Base-by-base conservation (phyloP, 1,140 invertebrate species). In the Drosophila baimaii region DNA sequence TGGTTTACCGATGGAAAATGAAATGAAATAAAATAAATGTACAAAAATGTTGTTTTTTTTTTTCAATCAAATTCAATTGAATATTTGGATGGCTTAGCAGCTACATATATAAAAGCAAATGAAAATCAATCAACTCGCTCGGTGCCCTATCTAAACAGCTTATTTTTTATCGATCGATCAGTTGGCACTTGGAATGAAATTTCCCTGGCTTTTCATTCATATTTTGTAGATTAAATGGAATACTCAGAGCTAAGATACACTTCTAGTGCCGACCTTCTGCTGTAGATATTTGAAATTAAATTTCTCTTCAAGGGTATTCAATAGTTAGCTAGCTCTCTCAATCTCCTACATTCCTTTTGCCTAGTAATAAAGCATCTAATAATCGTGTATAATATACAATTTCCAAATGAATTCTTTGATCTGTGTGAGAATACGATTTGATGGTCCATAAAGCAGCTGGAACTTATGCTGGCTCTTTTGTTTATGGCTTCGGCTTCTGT, bases 21-120 rank as follows among this genome's bases (percentile, higher is more conserved):
- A 68, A 63, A 49, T 49, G n/a, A 81, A 79, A 78, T 68, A 74
- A 71, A 76, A 76, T 47, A 21, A 47, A 66, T 68, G 44, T 76
- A 58, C 69, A 82, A 68, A 51, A 44, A 84, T 77, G 78, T 76
- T n/a, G n/a, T n/a, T n/a, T n/a, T n/a, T n/a, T n/a, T n/a, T n/a
- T 55, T 57, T 68, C 23, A 59, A 64, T 65, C 55, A 62, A 86
- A 88, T 73, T 82, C 65, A 74, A 65, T 80, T 61, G 55, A 58
- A 78, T 71, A 46, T 27, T 63, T 63, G 27, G 52, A 47, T 54
- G 52, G 33, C 52, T 71, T 55, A 64, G 75, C 68, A 47, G 70
- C 70, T 74, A 64, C 66, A 52, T 49, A 51, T 65, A 64, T 19
- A 41, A 74, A 72, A 63, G 17, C 55, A 71, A 71, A 71, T 31